Evolutionary conservation across 2,797 vertebrate species (phyloP), one percentile per base, ranked within the genome.

Genomic region (Bradypodion ventrale): DNA sequence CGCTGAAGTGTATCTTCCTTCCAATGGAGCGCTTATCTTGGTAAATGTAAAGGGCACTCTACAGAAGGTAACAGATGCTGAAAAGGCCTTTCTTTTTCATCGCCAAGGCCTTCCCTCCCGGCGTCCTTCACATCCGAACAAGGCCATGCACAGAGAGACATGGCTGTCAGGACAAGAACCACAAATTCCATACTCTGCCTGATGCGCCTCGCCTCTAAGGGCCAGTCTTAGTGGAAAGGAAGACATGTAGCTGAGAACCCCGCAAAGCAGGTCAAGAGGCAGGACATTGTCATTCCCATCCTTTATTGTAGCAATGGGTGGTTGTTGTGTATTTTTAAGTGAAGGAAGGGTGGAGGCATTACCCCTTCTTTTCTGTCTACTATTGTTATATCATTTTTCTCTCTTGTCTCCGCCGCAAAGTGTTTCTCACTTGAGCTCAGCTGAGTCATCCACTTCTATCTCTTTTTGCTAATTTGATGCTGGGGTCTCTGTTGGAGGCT

Each of bases 1-100:
- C 19, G 42, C 84, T 78, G 81, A 90, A 80, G 89, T 90, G 84
- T 77, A 79, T 80, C 90, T 92, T 90, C 85, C 82, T 44, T 90
- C 59, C 77, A 75, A 84, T 40, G 78, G 93, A 92, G 89, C 75
- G 60, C 83, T 86, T 90, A 37, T 78, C 82, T 90, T 90, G 70
- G 32, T 85, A 75, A 87, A 88, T 89, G 79, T 76, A 78, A 60
- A 42, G 37, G 35, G 7, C 84, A 72, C 63, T 90, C 23, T 89
- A 4, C 42, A 46, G 2, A 86, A 78, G 0, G 1, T 89, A 87
- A 82, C 1, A 0, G 79, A 35, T 0, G 1, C 82, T 86, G 87
- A 56, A 77, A 89, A 85, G n/a, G 73, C 63, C 63, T 44, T 62
- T 32, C 1, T 56, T 69, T 90, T 91, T 84, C 35, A 2, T 87